Conservation (phyloP, 2,113 vertebrate species). For the Dasypus novemcinctus region DNA sequence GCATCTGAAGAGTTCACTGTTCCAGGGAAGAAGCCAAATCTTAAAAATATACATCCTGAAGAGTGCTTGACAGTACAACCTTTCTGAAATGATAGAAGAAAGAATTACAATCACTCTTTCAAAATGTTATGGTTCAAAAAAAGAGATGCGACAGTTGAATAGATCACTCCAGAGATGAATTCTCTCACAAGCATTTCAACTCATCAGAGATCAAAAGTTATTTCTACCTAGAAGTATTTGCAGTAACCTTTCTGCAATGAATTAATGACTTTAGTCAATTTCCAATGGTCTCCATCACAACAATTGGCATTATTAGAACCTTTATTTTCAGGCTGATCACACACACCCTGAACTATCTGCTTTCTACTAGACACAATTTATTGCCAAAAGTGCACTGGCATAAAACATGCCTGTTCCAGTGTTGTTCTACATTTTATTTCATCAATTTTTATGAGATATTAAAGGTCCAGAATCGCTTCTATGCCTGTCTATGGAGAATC, state of each 20-base stretch:
- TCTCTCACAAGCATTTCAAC: slow-evolving; percentile 9
- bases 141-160: slow-evolving; percentile 45
- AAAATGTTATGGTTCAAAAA: slow-evolving; percentile 51
- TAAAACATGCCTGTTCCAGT: not conserved
- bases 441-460: not conserved
- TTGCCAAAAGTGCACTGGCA: not conserved
- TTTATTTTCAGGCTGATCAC: not conserved
- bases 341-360: not conserved
- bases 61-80: not conserved
- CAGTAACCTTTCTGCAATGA: slow-evolving; percentile 18
- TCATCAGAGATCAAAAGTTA: slow-evolving; percentile 54
- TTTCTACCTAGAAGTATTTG: not conserved
- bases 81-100: slow-evolving; percentile 64
- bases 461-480: not conserved
- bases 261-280: not conserved
- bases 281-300: not conserved
- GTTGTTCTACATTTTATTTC: not conserved
- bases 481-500: not conserved
- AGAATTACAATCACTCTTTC: slow-evolving; percentile 53
- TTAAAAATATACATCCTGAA: slow-evolving; percentile 42
- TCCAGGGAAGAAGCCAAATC: slow-evolving; percentile 43
- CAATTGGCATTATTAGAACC: slow-evolving; percentile 5
- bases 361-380: not conserved
- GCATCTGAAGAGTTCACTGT: slow-evolving; percentile 18
- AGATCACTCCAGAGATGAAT: slow-evolving; percentile 4